Evolutionary conservation across 2,888 invertebrate species (phyloP).

Genomic region (Tupiocoris notatus): DNA sequence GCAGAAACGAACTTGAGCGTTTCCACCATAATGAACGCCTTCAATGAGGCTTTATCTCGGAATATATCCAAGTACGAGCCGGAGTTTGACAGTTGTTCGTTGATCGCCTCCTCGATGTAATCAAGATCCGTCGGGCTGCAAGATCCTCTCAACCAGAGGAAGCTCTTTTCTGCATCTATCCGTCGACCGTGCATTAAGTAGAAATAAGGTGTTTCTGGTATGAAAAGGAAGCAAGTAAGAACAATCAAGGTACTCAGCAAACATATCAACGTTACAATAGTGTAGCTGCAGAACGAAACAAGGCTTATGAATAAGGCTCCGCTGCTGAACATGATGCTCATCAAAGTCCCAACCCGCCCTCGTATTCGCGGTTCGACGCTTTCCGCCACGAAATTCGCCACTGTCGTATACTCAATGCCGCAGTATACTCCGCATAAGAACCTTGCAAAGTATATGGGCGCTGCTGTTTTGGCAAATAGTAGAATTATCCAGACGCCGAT

Average conservation of each 20-base stretch:
- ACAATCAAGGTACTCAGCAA: background rate
- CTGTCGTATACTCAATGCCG: conserved; percentile 50
- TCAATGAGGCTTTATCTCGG: conserved; percentile 31
- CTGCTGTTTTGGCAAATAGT: conserved; percentile 39
- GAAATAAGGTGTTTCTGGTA: conserved; percentile 65
- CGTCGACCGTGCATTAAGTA: conserved; percentile 58
- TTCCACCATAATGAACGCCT: conserved; percentile 45
- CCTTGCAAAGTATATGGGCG: conserved; percentile 46
- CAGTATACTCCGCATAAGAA: conserved; percentile 48
- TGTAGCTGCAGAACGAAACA: conserved; percentile 13
- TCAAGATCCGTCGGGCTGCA: conserved; percentile 27
- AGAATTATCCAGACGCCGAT: conserved; percentile 57
- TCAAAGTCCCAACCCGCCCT: conserved; percentile 48
- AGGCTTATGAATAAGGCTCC: conserved; percentile 49
- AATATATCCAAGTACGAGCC: conserved; percentile 44
- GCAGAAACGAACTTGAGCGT: conserved; percentile 10
- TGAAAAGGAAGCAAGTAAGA: conserved; percentile 56
- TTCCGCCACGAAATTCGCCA: conserved; percentile 51
- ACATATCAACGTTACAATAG: background rate
- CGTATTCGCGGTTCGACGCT: conserved; percentile 48
- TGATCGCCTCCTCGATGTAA: conserved; percentile 42
- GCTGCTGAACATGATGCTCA: conserved; percentile 48
- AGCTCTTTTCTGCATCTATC: conserved; percentile 28
- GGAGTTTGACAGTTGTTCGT: conserved; percentile 41
- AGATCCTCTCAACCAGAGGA: conserved; percentile 42